Evolutionary conservation across 2,797 vertebrate species (phyloP).

Genomic region (Gymnothorax reevesii): DNA sequence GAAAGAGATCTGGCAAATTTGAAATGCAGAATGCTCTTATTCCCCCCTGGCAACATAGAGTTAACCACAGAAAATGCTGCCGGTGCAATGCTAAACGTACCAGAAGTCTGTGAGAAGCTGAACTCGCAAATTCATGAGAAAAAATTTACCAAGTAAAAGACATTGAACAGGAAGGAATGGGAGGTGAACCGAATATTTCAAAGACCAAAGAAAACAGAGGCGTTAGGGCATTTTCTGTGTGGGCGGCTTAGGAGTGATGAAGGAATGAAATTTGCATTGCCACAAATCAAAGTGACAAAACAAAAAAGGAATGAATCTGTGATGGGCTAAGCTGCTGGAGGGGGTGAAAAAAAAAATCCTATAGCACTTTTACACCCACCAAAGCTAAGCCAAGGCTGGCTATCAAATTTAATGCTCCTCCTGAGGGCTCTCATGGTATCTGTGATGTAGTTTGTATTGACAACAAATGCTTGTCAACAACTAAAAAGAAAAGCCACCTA

Average conservation of each 20-base stretch:
- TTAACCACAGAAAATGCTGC: neutral
- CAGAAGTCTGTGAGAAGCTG: neutral
- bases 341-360: neutral
- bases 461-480: too few relatives aligned
- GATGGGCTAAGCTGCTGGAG: neutral
- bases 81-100: neutral
- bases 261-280: neutral
- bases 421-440: too few relatives aligned
- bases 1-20: too few relatives aligned
- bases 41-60: neutral
- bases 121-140: neutral
- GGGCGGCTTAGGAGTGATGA: neutral
- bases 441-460: too few relatives aligned
- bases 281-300: neutral
- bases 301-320: neutral
- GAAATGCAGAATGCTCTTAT: neutral
- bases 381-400: neutral
- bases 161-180: neutral
- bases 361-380: neutral
- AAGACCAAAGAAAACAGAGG: neutral
- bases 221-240: neutral
- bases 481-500: too few relatives aligned
- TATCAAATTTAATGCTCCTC: neutral
- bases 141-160: neutral
- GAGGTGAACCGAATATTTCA: neutral